Evolutionary conservation across 1,140 invertebrate species (phyloP).

Genomic region (Trichonephila inaurata): DNA sequence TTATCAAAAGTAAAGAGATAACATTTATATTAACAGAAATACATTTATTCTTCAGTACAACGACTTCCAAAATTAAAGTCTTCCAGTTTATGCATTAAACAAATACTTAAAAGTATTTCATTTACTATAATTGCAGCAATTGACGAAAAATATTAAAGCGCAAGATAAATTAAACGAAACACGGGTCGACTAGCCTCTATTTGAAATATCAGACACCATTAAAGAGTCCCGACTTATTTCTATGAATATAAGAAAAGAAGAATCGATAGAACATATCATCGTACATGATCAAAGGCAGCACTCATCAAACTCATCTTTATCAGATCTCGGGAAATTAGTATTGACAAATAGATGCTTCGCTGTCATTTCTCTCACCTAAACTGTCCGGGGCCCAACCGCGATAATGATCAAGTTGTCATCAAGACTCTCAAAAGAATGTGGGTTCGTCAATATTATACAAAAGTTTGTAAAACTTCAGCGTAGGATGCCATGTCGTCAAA

Average conservation of each 20-base stretch:
- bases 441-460: slow-evolving; percentile 4
- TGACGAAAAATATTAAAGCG: not conserved
- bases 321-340: not conserved
- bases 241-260: not conserved
- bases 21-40: too few species aligned
- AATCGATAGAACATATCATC: not conserved
- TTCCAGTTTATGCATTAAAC: not conserved
- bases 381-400: not conserved
- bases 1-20: too few species aligned
- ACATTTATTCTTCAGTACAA: too few species aligned
- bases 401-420: slow-evolving; percentile 38
- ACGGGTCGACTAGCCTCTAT: not conserved
- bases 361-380: slow-evolving; percentile 20
- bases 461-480: not conserved
- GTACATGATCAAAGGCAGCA: not conserved
- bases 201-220: too few species aligned
- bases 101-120: not conserved
- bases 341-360: slow-evolving; percentile 34
- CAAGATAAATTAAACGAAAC: not conserved
- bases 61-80: too few species aligned
- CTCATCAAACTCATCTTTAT: not conserved
- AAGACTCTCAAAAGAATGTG: not conserved
- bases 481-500: not conserved
- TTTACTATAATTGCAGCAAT: not conserved
- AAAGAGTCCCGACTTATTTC: not conserved